Conservation (phyloP, 2,888 invertebrate genomes). For the Sminthurides aquaticus region DNA sequence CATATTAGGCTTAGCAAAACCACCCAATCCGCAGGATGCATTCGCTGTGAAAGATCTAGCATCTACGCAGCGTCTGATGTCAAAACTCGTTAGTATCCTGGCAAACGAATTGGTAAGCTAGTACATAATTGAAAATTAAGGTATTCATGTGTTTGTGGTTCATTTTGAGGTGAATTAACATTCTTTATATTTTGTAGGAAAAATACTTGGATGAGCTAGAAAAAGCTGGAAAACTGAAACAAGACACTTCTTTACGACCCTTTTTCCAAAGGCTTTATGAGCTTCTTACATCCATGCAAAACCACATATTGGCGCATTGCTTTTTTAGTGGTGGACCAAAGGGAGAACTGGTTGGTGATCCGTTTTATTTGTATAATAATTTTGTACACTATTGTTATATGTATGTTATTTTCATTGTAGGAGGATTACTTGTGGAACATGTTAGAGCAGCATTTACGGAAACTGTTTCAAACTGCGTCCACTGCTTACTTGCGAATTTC, state of each 20-base stretch:
- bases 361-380: no score
- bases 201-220: not conserved
- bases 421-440: conserved; percentile 24
- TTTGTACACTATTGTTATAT: no score
- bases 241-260: conserved; percentile 25
- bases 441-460: conserved; percentile 19
- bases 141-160: conserved; percentile 3
- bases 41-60: conserved; percentile 31
- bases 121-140: conserved; percentile 6
- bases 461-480: conserved; percentile 20
- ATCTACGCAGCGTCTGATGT: conserved; percentile 36
- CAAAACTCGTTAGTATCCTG: conserved; percentile 32
- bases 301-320: conserved; percentile 55
- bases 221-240: conserved; percentile 14
- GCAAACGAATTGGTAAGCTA: conserved; percentile 25
- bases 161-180: no score
- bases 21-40: conserved; percentile 27
- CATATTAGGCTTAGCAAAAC: conserved; percentile 51
- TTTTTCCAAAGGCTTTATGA: conserved; percentile 47
- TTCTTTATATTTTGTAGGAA: not conserved
- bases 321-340: conserved; percentile 28
- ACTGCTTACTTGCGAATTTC: conserved; percentile 28
- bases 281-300: conserved; percentile 55
- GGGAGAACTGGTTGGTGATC: conserved; percentile 16
- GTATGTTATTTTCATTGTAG: not conserved